Conservation (phyloP, 2,888 invertebrate species). For the Gibbula magus region DNA sequence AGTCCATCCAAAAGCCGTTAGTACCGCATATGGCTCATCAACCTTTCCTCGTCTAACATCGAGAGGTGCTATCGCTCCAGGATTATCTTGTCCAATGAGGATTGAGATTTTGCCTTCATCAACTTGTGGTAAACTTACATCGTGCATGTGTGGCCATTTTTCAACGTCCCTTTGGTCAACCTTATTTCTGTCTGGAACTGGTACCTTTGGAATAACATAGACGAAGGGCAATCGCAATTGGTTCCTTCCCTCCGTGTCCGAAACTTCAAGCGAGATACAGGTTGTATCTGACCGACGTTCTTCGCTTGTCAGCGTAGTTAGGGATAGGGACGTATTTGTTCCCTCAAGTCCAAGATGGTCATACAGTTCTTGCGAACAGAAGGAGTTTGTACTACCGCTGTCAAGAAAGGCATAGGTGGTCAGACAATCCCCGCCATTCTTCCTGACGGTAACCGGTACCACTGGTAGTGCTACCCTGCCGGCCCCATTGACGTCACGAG, state of each 20-base stretch:
- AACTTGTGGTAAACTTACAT: neutral
- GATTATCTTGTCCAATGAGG: conserved; percentile 6
- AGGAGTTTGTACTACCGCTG: neutral
- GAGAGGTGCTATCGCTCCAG: neutral
- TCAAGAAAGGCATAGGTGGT: neutral
- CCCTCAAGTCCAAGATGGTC: neutral
- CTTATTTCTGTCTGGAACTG: neutral
- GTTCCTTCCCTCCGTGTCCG: neutral
- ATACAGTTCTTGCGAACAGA: neutral
- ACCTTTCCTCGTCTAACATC: neutral
- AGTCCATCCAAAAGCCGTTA: conserved; percentile 30
- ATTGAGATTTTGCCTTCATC: neutral
- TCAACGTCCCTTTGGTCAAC: neutral
- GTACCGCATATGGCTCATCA: conserved; percentile 33
- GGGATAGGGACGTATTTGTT: neutral
- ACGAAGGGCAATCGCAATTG: neutral
- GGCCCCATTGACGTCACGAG: neutral
- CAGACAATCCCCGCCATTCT: neutral
- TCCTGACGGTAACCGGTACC: neutral
- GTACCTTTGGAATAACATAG: neutral
- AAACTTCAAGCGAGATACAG: neutral
- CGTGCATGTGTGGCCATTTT: neutral
- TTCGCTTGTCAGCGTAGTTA: neutral
- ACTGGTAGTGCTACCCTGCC: neutral
- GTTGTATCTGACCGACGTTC: too few relatives aligned